These are phyloP conservation scores for Ditylenchus dipsaci DNA, from an alignment of 1,140 invertebrate genomes.

Conservation along the genomic window DNA sequence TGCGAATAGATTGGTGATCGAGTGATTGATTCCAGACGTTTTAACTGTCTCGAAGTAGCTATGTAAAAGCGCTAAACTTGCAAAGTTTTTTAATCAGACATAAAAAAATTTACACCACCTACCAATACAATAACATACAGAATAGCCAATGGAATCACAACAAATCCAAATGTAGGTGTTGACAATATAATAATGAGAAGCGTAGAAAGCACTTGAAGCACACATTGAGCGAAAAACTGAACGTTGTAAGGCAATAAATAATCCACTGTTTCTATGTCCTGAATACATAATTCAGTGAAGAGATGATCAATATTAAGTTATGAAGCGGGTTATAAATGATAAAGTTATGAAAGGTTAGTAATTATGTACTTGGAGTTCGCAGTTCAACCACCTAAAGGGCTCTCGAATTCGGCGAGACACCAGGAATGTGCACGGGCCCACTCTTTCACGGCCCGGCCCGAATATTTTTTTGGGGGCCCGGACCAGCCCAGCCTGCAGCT, in stretches of 20 bases:
- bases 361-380: no score
- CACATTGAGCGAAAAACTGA: slow-evolving; percentile 47
- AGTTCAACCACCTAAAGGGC: no score
- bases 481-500: no score
- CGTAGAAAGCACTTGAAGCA: slow-evolving; percentile 60
- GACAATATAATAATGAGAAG: slow-evolving; percentile 62
- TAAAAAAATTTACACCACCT: slow-evolving; percentile 11
- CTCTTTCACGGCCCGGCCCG: no score
- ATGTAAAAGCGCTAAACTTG: slow-evolving; percentile 81
- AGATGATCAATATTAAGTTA: no score
- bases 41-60: slow-evolving; percentile 83
- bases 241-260: slow-evolving; percentile 39
- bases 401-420: no score
- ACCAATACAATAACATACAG: slow-evolving; percentile 62
- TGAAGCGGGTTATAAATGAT: no score
- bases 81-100: neutral
- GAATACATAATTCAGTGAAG: neutral
- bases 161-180: slow-evolving; percentile 63
- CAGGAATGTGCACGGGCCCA: no score
- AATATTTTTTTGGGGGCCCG: no score
- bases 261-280: slow-evolving; percentile 55
- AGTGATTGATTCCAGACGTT: slow-evolving; percentile 89
- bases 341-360: no score
- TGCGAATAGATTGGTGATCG: slow-evolving; percentile 95
- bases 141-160: slow-evolving; percentile 63